Evolutionary conservation across 30 jellyfish, hydroid and myxozoan species (phyloP), one percentile per base, ranked within the genome.

Genomic region (Phacellophora camtschatica): DNA sequence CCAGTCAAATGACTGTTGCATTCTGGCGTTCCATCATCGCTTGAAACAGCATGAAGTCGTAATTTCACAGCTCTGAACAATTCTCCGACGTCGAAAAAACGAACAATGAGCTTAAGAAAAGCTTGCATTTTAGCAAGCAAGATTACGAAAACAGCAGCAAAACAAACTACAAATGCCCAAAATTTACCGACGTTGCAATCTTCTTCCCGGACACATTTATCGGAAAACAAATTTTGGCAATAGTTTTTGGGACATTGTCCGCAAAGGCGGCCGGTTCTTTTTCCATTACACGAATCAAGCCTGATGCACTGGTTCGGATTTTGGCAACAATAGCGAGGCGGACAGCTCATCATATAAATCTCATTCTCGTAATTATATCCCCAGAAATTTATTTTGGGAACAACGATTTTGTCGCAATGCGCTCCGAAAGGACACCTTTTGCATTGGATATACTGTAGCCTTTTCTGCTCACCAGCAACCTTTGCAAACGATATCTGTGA

Each of bases 311-410:
- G 7, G 13, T 43, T 2, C 6, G 11, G 2, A 2, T 48, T 6
- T 27, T 48, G 66, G 39, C 82, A 68, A 41, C 82, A 68, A 67
- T 42, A 68, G 15, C 82, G 67, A 13, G 82, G 82, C 6, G 66
- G 82, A 15, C 82, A 68, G 15, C 50, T 28, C 18, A 41, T 22
- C 82, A 68, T 68, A 35, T 36, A 28, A 20, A 30, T 20, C 24
- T 25, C n/a, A 12, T 24, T 29, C 5, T 29, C 10, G 68, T 12
- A 24, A 15, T 4, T 16, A 43, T 18, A 68, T n/a, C 82, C 82
- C 82, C 82, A 68, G 50, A 68, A 68, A 7, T 68, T 68, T 12
- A 49, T 51, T 41, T 68, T 68, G 12, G 82, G 66, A 8, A 15
- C 29, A 23, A 68, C 24, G 1, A 16, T 15, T 8, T 24, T 18